These are phyloP conservation scores for Holothuria glaberrima DNA, from an alignment of 35 echinoderm and acorn worm genomes.

Conservation along the genomic window DNA sequence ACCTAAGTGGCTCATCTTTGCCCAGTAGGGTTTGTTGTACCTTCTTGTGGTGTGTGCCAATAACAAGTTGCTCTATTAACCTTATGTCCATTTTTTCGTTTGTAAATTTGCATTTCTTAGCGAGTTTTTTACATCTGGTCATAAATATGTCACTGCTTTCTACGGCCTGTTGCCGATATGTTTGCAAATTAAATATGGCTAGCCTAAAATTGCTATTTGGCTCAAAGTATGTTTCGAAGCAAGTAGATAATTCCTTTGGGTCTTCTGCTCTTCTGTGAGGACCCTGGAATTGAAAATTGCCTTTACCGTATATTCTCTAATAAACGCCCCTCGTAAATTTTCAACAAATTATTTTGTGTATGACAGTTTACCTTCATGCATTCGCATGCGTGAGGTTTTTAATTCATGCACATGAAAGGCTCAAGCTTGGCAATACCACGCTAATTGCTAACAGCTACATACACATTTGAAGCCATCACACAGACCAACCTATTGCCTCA, in stretches of 20 bases:
- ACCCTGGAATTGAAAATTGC: neutral
- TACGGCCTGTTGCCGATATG: neutral
- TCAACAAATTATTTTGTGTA: no score
- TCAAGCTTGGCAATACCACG: no score
- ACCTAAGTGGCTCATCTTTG: neutral
- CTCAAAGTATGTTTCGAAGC: neutral
- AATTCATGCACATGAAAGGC: no score
- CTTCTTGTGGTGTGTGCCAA: neutral
- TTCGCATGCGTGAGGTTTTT: no score
- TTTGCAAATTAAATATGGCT: neutral
- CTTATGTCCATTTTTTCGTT: neutral
- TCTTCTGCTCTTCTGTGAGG: neutral
- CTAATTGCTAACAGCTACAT: no score
- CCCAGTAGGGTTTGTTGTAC: neutral
- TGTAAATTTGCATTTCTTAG: constrained; percentile 30
- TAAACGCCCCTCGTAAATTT: no score
- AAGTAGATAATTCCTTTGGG: neutral
- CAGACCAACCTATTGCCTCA: no score
- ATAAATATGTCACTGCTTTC: neutral
- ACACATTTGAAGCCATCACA: no score
- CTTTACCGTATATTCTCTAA: no score
- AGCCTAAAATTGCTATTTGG: neutral
- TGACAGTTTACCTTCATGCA: no score
- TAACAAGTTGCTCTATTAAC: constrained; percentile 19
- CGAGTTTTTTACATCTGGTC: neutral